Conservation (phyloP, 1,140 invertebrate genomes). For the Cydia fagiglandana region DNA sequence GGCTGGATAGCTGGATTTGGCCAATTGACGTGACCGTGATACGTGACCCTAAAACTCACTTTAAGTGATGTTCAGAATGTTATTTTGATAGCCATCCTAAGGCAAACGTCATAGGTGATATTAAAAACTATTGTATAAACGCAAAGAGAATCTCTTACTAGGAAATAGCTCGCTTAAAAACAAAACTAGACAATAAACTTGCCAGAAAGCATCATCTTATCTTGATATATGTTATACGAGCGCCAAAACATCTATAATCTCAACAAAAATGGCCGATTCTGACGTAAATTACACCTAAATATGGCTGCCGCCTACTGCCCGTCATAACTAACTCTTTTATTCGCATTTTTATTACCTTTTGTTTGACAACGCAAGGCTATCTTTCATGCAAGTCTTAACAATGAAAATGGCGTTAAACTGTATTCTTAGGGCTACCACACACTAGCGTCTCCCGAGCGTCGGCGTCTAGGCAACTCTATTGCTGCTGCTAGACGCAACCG, state of each 20-base stretch:
- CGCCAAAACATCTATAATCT: conserved; percentile 23
- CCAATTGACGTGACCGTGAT: neutral
- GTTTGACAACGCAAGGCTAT: conserved; percentile 24
- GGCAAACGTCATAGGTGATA: too few species aligned
- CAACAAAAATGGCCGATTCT: neutral
- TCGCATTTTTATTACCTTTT: conserved; percentile 30
- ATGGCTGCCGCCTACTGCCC: neutral
- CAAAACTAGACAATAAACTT: neutral
- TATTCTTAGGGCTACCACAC: neutral
- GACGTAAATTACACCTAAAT: neutral
- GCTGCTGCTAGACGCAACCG: too few species aligned
- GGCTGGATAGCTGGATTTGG: neutral
- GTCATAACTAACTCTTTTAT: conserved; percentile 27
- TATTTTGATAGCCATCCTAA: too few species aligned
- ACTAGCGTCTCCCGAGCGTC: too few species aligned
- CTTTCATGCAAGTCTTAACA: neutral
- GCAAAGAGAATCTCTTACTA: too few species aligned
- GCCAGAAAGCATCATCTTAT: neutral
- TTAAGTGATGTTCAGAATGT: too few species aligned
- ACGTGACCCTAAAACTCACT: neutral
- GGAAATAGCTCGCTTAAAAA: neutral
- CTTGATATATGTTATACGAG: neutral
- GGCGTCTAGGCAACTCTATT: too few species aligned
- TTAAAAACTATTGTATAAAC: too few species aligned
- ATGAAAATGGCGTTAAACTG: conserved; percentile 3